Evolutionary conservation across 1,140 invertebrate genomes (phyloP).

Genomic region (Babylonia areolata): DNA sequence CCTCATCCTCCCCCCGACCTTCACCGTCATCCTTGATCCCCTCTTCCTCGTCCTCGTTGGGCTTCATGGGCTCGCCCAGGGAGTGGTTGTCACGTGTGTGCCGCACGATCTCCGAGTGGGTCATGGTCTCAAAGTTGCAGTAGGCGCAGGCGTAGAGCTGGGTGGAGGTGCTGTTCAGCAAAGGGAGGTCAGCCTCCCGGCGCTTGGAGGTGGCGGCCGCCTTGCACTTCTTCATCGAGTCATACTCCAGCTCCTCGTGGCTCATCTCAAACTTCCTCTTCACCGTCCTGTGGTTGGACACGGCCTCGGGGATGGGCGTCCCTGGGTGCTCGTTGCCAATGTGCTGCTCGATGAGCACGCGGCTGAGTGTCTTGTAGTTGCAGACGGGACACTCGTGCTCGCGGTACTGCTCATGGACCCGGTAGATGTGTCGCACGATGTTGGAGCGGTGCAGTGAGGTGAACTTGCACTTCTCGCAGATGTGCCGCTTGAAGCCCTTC

Average conservation of each 20-base stretch:
- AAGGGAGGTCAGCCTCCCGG: not conserved
- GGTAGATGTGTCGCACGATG: conserved; percentile 50
- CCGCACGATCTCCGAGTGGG: conserved; percentile 46
- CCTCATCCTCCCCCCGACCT: conserved; percentile 25
- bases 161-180: conserved; percentile 5
- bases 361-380: conserved; percentile 50
- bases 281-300: not conserved
- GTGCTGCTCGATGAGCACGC: conserved; percentile 48
- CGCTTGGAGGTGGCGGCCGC: conserved; percentile 27
- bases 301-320: not conserved
- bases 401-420: conserved; percentile 53
- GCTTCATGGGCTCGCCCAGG: conserved; percentile 26
- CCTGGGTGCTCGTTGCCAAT: conserved; percentile 45
- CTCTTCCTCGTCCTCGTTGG: conserved; percentile 9
- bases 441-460: conserved; percentile 55
- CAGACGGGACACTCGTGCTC: conserved; percentile 49
- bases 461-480: conserved; percentile 53
- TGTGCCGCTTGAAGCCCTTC: conserved; percentile 43
- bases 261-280: conserved; percentile 31
- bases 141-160: conserved; percentile 53
- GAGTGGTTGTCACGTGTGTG: conserved; percentile 49
- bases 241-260: conserved; percentile 27
- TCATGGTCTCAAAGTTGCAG: conserved; percentile 53
- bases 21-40: not conserved
- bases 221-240: conserved; percentile 36